Evolutionary conservation across 2,888 invertebrate species (phyloP), one percentile per base, ranked within the genome.

Genomic region (Thysanoteuthis rhombus): DNA sequence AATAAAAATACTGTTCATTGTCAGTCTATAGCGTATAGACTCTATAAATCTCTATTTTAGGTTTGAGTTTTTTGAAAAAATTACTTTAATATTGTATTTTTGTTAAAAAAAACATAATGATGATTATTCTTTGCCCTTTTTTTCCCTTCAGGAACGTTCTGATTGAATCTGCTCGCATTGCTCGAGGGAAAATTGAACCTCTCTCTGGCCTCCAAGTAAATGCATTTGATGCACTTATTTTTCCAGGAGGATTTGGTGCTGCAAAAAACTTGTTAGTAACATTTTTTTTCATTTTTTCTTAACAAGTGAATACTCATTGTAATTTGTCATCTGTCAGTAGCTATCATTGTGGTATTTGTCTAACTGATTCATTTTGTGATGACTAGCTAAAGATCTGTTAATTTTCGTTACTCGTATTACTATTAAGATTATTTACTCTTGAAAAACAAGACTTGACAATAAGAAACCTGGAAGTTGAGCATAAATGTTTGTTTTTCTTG

Each of bases 161-260:
- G 38, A 96, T 97, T n/a, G 98, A 98, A 95, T 97, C 97, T 36
- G 98, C 97, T 0, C 96, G 98, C 93, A 97, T 98, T 94, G 97
- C 97, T 16, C 96, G 98, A 93, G 97, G 97, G 0, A 96, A 94
- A 95, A 97, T 96, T 94, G 96, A 94, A 95, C 97, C 95, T 22
- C 95, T 98, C 28, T 96, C 96, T 93, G 96, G 97, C n/a, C 97
- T 97, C 42, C 96, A 96, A 40, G 95, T 97, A 6, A 95, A 95
- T 39, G 95, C 95, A n/a, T 97, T 97, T 94, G 97, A 97, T 96
- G 98, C 97, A 28, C 97, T 98, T 22, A 96, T 98, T n/a, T 97
- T 98, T 94, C 98, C 98, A 40, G 98, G 98, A 93, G 98, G 98
- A 58, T 97, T 97, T 96, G 98, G 98, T 8, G 97, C 97, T 47